Conservation (phyloP, 1,140 invertebrate species). For the Drosophila sp. region DNA sequence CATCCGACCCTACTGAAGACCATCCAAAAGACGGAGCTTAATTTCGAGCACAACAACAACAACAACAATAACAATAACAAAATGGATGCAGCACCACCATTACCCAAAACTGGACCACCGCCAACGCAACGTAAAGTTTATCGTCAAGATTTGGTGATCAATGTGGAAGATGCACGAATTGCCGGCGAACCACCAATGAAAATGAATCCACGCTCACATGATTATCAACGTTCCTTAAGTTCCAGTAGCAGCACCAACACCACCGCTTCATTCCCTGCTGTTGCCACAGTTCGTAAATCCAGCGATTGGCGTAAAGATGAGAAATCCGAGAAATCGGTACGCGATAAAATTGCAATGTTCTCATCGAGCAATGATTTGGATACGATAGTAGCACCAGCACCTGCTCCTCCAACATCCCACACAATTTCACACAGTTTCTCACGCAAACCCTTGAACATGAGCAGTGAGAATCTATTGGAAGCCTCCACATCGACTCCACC, state of each 20-base stretch:
- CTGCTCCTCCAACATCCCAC: constrained; percentile 20
- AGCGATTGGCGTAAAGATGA: constrained; percentile 87
- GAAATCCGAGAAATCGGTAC: constrained; percentile 90
- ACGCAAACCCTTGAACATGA: constrained; percentile 83
- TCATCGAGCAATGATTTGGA: constrained; percentile 84
- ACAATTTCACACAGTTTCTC: constrained; percentile 28
- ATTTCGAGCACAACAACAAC: constrained; percentile 40
- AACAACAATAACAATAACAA: constrained; percentile 56
- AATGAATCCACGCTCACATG: constrained; percentile 21
- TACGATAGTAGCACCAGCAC: constrained; percentile 27
- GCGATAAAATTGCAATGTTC: constrained; percentile 95
- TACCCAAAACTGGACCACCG: constrained; percentile 78
- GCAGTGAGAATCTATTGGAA: constrained; percentile 85
- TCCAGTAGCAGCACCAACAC: constrained; percentile 27
- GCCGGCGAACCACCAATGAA: background rate
- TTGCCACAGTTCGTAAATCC: constrained; percentile 41
- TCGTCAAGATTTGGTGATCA: constrained; percentile 78
- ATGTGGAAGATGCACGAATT: constrained; percentile 68
- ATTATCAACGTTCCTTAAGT: constrained; percentile 78
- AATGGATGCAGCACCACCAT: constrained; percentile 56
- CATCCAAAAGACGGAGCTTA: constrained; percentile 31
- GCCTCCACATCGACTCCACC: constrained; percentile 41
- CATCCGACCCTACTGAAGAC: constrained; percentile 33
- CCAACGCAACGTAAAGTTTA: constrained; percentile 74
- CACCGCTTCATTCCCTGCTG: no score